Percentiles rank a stretch among this genome's conserved stretches.
Conservation (phyloP, 2,113 vertebrate species). For the Axis porcinus region DNA sequence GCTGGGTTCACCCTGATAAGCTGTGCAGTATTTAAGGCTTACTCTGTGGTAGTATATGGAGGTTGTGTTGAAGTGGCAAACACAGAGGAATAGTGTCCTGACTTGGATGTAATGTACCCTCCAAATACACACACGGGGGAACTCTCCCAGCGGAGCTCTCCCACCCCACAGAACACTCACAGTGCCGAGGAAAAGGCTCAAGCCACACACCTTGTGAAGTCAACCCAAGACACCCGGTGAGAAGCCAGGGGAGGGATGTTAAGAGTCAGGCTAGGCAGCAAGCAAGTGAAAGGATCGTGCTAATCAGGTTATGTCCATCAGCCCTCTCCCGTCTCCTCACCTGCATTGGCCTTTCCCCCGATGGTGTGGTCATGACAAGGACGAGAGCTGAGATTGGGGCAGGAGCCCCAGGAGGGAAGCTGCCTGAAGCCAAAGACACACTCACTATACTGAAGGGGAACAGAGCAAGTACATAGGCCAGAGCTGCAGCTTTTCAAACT, state of each 20-base stretch:
- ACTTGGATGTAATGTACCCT: not conserved
- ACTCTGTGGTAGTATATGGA: not conserved
- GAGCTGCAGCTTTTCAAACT: not conserved
- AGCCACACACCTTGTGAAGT: not conserved
- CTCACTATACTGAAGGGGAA: not conserved
- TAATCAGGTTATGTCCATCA: not conserved
- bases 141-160: not conserved
- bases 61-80: not conserved
- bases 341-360: not conserved
- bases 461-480: not conserved
- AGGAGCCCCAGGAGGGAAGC: not conserved
- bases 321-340: too few species aligned
- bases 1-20: not conserved
- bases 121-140: not conserved
- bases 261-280: not conserved
- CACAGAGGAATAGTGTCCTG: not conserved
- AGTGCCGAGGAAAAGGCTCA: not conserved
- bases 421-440: not conserved
- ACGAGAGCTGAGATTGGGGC: not conserved
- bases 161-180: not conserved
- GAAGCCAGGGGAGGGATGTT: not conserved
- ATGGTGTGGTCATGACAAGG: fast-evolving
- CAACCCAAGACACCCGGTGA: not conserved
- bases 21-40: not conserved
- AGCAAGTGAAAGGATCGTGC: not conserved